Conservation (phyloP, 2,797 vertebrate genomes). For the Hipposideros larvatus region DNA sequence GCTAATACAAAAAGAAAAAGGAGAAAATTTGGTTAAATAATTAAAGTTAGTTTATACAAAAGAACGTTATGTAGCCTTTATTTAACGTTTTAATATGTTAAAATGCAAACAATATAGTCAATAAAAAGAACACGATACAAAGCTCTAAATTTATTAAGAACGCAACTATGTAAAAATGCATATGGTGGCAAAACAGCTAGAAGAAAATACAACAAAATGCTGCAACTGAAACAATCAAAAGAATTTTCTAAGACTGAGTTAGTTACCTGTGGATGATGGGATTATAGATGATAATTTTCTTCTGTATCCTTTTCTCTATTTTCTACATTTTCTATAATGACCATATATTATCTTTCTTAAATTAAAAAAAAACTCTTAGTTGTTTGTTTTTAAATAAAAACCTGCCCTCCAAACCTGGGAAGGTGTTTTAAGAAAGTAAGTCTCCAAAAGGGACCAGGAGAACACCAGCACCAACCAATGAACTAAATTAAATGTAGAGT, state of each 20-base stretch:
- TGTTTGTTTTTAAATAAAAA: constrained; percentile 55
- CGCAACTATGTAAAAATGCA: constrained; percentile 2
- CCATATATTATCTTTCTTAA: neutral
- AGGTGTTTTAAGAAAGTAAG: neutral
- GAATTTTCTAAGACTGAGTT: neutral
- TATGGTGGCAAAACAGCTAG: neutral
- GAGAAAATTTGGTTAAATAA: neutral
- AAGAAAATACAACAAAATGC: constrained; percentile 55
- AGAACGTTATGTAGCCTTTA: neutral
- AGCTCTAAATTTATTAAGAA: constrained; percentile 42
- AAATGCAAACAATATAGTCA: neutral
- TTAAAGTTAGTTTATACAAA: neutral
- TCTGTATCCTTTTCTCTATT: constrained; percentile 23
- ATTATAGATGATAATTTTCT: neutral
- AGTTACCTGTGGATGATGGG: neutral
- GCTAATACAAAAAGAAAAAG: neutral
- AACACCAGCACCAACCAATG: neutral
- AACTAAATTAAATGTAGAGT: neutral
- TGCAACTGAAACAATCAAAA: constrained; percentile 6
- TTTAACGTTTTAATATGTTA: constrained; percentile 46
- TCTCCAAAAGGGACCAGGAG: neutral
- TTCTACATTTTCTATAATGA: constrained; percentile 30
- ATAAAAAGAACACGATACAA: neutral
- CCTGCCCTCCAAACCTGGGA: neutral
- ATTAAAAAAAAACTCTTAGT: neutral